These are phyloP conservation scores for Silurus asotus DNA, from an alignment of 2,113 vertebrate genomes.

Conservation along the genomic window DNA sequence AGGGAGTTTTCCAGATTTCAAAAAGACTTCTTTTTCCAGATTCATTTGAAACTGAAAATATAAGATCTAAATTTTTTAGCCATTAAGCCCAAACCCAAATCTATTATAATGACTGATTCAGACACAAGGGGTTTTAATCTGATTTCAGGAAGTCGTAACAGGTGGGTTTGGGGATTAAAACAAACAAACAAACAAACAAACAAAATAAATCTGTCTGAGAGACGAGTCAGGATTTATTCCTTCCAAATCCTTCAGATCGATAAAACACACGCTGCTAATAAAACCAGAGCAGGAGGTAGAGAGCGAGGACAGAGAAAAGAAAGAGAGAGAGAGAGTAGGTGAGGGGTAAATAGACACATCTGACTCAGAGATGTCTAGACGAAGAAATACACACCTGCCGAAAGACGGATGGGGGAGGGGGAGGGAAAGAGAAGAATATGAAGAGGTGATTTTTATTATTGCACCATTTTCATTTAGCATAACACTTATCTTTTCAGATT, in stretches of 20 bases:
- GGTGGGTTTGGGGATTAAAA: conserved; percentile 59
- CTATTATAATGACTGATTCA: conserved; percentile 2
- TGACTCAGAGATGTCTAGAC: conserved; percentile 67
- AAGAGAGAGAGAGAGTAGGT: background rate
- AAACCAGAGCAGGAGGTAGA: conserved; percentile 48
- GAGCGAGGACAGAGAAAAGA: background rate
- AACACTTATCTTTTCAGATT: background rate
- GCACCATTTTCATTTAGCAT: background rate
- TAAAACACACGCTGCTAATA: conserved; percentile 76
- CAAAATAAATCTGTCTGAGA: conserved; percentile 67
- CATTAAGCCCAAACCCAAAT: background rate
- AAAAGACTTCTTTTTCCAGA: background rate
- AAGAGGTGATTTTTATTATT: background rate
- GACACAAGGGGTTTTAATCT: conserved; percentile 22
- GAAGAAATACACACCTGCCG: conserved; percentile 53
- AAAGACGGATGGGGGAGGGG: conserved; percentile 29
- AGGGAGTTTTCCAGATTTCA: background rate
- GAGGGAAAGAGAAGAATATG: background rate
- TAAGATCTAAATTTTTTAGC: too few relatives aligned
- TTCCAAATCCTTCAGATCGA: conserved; percentile 72
- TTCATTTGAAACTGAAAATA: background rate
- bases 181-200: too few relatives aligned
- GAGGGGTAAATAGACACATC: conserved; percentile 21
- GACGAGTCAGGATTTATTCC: conserved; percentile 66
- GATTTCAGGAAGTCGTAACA: conserved; percentile 59